Evolutionary conservation across 2,888 invertebrate genomes (phyloP), one percentile per base, ranked within the genome.

Genomic region (Ferrisia virgata): DNA sequence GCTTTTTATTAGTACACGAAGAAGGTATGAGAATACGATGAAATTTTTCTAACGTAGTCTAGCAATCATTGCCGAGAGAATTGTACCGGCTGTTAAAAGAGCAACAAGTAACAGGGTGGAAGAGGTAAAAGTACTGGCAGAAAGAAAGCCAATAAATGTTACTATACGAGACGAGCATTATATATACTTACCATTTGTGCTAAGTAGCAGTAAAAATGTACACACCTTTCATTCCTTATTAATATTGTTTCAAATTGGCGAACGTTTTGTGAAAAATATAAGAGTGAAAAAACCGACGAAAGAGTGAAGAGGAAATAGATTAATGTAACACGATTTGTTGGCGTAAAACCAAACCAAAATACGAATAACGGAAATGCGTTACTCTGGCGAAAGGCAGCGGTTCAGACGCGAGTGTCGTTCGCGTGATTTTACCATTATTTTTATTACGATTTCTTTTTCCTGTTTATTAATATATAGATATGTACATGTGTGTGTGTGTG

Each of bases 261-360:
- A 64, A 64, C 58, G 58, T 64, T 64, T 64, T 64, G 58, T 25
- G 58, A 64, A 28, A 64, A 64, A 64, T 64, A 28, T 25, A 64
- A 33, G 33, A 72, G 28, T 15, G 64, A 64, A 64, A 64, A 79
- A 43, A 15, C 3, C 18, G 0, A 22, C 25, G 8, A 81, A 81
- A 33, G n/a, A 81, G 43, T 25, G 31, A 81, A 47, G 81, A 81
- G 81, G 81, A 81, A 53, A 33, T 53, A 81, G 28, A 53, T 81
- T 81, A 81, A 81, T 81, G 58, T 47, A 58, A 81, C 81, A 81
- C 47, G 81, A 81, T 53, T 25, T 53, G 81, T 81, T 81, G 81
- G 81, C 81, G 33, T 47, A 28, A n/a, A 13, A 81, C 81, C 81
- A 81, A 81, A 81, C 81, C 53, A 81, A 81, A 81, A 81, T 31